A percentile compares a stretch with the other conserved stretches of the same genome.
phyloP scores from a whole-genome alignment of 2,797 vertebrate genomes.

The Forpus xanthops region DNA sequence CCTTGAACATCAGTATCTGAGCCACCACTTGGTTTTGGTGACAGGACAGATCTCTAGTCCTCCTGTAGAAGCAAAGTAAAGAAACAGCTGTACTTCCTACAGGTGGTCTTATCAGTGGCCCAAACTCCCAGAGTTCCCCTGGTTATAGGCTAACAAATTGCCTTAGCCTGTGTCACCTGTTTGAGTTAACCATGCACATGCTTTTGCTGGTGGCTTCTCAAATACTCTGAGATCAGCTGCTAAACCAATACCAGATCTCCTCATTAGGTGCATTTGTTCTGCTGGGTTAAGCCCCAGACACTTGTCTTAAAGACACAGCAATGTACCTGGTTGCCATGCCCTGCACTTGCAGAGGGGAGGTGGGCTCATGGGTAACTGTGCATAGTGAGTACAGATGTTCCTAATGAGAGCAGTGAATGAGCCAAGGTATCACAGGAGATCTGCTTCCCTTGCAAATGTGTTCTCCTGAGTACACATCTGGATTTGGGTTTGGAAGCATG shows the following conservation, averaged over 20 bases:
- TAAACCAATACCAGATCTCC: not conserved
- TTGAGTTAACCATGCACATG: not conserved
- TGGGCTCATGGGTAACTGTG: not conserved
- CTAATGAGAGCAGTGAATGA: not conserved
- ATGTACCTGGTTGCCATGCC: not conserved
- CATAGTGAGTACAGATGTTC: not conserved
- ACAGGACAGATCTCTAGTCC: rapidly evolving
- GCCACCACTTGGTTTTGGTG: rapidly evolving
- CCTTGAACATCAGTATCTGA: rapidly evolving
- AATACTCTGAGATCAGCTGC: not conserved
- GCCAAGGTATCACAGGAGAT: not conserved
- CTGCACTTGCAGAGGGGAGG: not conserved
- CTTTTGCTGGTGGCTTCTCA: not conserved
- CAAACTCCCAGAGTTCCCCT: no score
- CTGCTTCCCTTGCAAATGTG: rapidly evolving
- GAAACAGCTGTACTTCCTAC: rapidly evolving
- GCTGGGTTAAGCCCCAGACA: not conserved
- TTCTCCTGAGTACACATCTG: not conserved
- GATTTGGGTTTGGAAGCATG: not conserved
- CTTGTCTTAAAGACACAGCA: not conserved
- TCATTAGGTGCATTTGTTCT: not conserved
- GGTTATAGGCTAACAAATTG: not conserved
- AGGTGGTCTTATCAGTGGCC: not conserved
- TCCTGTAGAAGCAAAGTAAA: not conserved
- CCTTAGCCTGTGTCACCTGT: not conserved